A percentile compares a stretch with the other conserved stretches of the same genome.
phyloP scores from a whole-genome alignment of 2,888 invertebrate species.

The Teleiodes luculella region DNA sequence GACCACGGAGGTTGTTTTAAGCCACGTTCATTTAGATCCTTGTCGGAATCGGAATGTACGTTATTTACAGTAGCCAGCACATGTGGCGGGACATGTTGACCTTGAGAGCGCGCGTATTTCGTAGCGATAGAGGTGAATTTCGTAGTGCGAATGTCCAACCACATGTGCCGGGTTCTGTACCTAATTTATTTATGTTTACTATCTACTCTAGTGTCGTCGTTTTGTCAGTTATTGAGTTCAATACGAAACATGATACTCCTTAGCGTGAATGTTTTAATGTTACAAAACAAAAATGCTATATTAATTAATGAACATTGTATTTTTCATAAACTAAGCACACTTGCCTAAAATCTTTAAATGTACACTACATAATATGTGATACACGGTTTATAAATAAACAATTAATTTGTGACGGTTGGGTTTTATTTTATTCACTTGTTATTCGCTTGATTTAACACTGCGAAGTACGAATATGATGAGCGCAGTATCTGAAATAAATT shows the following conservation, averaged over 20 bases:
- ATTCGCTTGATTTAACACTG: constrained; percentile 59
- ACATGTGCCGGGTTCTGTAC: too few relatives aligned
- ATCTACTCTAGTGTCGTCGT: too few relatives aligned
- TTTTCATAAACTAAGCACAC: constrained; percentile 64
- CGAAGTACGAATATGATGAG: constrained; percentile 67
- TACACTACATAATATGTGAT: constrained; percentile 73
- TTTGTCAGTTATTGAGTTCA: too few relatives aligned
- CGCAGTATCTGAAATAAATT: constrained; percentile 58
- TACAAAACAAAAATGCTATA: constrained; percentile 31
- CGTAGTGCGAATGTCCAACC: too few relatives aligned
- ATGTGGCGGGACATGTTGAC: too few relatives aligned
- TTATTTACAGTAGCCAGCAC: too few relatives aligned
- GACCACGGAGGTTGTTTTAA: too few relatives aligned
- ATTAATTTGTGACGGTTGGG: constrained; percentile 53
- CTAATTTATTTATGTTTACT: too few relatives aligned
- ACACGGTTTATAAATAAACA: constrained; percentile 73
- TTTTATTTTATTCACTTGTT: constrained; percentile 36
- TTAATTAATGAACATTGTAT: constrained; percentile 54
- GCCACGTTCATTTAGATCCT: too few relatives aligned
- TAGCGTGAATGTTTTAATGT: constrained; percentile 32
- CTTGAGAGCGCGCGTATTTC: too few relatives aligned
- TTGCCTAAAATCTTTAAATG: constrained; percentile 72
- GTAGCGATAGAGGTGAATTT: too few relatives aligned
- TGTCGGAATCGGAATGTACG: too few relatives aligned
- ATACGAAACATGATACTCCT: constrained; percentile 14